Evolutionary conservation across 2,113 vertebrate species (phyloP).

Genomic region (Coptodon rendalli): DNA sequence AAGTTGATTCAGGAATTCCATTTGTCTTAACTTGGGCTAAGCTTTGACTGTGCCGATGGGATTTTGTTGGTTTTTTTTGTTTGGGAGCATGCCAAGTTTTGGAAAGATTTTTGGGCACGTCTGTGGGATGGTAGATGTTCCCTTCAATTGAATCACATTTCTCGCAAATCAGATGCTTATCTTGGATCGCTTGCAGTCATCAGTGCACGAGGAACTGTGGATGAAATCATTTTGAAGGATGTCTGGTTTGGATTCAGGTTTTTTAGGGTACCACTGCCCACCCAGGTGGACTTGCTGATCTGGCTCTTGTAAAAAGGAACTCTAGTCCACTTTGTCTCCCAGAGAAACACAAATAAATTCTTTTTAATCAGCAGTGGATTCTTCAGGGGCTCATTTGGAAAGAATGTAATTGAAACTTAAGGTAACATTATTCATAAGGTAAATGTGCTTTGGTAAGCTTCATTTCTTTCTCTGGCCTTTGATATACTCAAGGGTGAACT

Average conservation of each 20-base stretch:
- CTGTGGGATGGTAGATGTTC: constrained; percentile 1
- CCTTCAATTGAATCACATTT: not conserved
- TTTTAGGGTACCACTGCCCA: constrained; percentile 42
- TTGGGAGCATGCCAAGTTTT: not conserved
- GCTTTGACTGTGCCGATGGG: not conserved
- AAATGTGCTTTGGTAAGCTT: constrained; percentile 34
- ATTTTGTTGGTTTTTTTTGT: not conserved
- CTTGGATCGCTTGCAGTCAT: constrained; percentile 19
- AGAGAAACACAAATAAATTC: constrained; percentile 61
- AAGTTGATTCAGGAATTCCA: constrained; percentile 37
- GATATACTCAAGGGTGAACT: constrained; percentile 14
- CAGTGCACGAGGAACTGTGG: not conserved
- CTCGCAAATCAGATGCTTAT: constrained; percentile 19
- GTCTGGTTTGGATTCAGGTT: constrained; percentile 35
- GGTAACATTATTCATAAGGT: constrained; percentile 53
- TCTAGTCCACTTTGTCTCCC: constrained; percentile 26
- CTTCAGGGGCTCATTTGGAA: constrained; percentile 57
- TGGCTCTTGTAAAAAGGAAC: constrained; percentile 44
- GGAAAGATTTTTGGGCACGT: not conserved
- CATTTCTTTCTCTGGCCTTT: constrained; percentile 28
- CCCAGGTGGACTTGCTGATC: constrained; percentile 51
- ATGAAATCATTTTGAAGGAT: constrained; percentile 38
- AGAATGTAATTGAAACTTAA: constrained; percentile 64
- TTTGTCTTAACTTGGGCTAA: constrained; percentile 6
- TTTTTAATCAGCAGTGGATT: constrained; percentile 57